Percentiles rank a stretch among this genome's conserved stretches.
phyloP scores from a whole-genome alignment of 2,113 vertebrate genomes.

The Scophthalmus maximus region DNA sequence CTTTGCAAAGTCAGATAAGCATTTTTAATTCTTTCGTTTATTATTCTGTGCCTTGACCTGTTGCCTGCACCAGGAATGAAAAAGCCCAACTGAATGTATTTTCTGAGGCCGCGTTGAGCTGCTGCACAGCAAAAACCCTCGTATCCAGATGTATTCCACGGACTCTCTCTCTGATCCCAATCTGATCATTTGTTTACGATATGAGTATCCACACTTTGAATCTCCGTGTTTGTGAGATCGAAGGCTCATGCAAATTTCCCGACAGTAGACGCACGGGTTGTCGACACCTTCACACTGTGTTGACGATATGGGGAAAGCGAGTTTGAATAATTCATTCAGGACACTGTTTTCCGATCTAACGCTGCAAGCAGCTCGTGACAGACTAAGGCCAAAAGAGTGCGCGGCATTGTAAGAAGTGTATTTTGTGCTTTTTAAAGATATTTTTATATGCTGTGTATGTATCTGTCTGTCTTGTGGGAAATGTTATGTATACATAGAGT shows the following conservation, averaged over 20 bases:
- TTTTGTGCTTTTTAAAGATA: conserved; percentile 15
- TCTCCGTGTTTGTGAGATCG: not conserved
- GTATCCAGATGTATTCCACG: too few species aligned
- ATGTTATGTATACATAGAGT: conserved; percentile 1
- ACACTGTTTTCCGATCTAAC: not conserved
- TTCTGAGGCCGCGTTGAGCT: too few species aligned
- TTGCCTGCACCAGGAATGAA: too few species aligned
- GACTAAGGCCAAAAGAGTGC: conserved; percentile 49
- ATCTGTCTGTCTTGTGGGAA: conserved; percentile 36
- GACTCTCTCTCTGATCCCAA: too few species aligned
- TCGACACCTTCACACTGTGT: conserved; percentile 8
- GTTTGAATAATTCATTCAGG: not conserved
- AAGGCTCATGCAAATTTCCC: not conserved
- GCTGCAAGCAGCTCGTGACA: conserved; percentile 7
- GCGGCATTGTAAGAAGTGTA: conserved; percentile 1
- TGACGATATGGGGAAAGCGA: conserved; percentile 8
- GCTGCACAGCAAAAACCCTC: too few species aligned
- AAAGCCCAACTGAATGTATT: not conserved
- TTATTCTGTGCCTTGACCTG: conserved; percentile 13
- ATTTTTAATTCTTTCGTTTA: too few species aligned
- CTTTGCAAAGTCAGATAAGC: too few species aligned
- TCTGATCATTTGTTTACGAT: too few species aligned
- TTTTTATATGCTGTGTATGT: conserved; percentile 16
- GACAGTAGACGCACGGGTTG: not conserved
- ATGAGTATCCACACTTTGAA: too few species aligned